Evolutionary conservation across 2,113 vertebrate genomes (phyloP).

Genomic region (Nothocercus julius): DNA sequence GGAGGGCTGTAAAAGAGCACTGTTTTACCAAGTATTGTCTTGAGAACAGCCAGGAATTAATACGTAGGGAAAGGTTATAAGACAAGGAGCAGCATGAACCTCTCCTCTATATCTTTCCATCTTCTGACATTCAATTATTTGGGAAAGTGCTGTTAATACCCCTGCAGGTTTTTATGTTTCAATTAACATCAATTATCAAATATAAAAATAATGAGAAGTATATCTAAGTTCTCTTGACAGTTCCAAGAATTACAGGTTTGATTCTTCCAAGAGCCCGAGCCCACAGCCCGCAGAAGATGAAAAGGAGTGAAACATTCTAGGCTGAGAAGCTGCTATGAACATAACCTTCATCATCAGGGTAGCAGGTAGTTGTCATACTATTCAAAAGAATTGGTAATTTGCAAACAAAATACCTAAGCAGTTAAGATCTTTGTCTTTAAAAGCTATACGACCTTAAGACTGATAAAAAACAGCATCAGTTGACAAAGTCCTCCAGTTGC

Average conservation of each 20-base stretch:
- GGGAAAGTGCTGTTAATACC: neutral
- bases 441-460: neutral
- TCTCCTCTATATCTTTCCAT: conserved; percentile 6
- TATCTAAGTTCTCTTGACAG: neutral
- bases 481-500: neutral
- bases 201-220: neutral
- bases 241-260: neutral
- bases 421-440: neutral
- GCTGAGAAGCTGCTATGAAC: neutral
- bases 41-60: neutral
- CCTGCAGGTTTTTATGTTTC: neutral
- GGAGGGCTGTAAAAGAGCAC: neutral
- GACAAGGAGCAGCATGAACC: conserved; percentile 25
- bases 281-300: neutral
- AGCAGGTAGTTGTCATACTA: neutral
- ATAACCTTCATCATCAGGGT: neutral
- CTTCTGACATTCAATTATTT: neutral
- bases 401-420: neutral
- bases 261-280: neutral
- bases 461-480: neutral
- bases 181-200: neutral
- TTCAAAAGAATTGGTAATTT: neutral
- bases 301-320: neutral
- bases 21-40: neutral
- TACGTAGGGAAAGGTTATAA: neutral